A percentile compares a stretch with the other conserved stretches of the same genome.
Conservation (phyloP, 2,797 vertebrate genomes). For the Poeciliopsis paucimaculata region DNA sequence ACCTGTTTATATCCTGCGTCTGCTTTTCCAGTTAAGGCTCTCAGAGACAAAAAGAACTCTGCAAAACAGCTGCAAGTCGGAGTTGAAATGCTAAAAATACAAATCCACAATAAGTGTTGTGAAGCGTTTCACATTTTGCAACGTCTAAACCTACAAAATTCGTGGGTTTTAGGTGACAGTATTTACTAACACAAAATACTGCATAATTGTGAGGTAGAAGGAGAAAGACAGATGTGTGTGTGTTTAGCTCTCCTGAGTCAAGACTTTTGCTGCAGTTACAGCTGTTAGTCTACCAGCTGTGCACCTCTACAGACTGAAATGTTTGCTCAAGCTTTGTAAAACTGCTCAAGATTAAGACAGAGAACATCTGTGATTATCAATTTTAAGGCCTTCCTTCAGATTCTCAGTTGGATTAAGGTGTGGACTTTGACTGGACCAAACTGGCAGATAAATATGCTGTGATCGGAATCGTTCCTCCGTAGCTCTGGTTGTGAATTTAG, state of each 20-base stretch:
- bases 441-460: background rate
- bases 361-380: background rate
- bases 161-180: background rate
- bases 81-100: slow-evolving; percentile 10
- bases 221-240: background rate
- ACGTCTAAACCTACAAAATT: background rate
- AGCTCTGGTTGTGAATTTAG: background rate
- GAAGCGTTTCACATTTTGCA: background rate
- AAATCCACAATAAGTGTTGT: background rate
- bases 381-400: background rate
- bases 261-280: background rate
- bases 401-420: background rate
- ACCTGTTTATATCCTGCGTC: slow-evolving; percentile 56
- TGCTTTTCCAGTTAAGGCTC: slow-evolving; percentile 48
- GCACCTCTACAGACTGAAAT: background rate
- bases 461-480: background rate
- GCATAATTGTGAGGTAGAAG: background rate
- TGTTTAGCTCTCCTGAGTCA: background rate
- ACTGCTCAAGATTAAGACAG: background rate
- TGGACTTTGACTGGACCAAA: background rate
- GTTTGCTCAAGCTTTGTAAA: background rate
- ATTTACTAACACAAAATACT: background rate
- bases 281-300: background rate
- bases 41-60: slow-evolving; percentile 24
- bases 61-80: slow-evolving; percentile 52